These are phyloP conservation scores for Antheraea pernyi DNA, from an alignment of 1,140 invertebrate genomes.

Conservation along the genomic window DNA sequence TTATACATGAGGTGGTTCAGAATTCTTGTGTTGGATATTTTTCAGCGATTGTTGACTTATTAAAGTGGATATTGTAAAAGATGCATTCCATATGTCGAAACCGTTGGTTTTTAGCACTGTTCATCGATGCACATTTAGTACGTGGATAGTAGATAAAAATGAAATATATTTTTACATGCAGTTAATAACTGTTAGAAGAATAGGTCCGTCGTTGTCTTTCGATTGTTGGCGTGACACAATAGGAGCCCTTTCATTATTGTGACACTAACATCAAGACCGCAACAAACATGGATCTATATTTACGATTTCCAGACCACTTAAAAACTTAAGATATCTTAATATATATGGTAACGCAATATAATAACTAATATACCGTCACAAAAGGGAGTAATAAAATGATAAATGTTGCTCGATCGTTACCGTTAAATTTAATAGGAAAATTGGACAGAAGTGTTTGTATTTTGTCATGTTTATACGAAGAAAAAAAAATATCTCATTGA, in stretches of 20 bases:
- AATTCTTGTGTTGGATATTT: constrained; percentile 50
- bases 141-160: constrained; percentile 38
- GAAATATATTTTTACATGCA: constrained; percentile 50
- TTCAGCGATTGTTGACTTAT: constrained; percentile 47
- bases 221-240: constrained; percentile 1
- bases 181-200: constrained; percentile 30
- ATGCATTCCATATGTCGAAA: constrained; percentile 71
- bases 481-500: constrained; percentile 64
- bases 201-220: not conserved
- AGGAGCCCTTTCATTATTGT: not conserved
- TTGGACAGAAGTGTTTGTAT: constrained; percentile 74
- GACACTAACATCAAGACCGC: not conserved
- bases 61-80: constrained; percentile 59
- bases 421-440: constrained; percentile 64
- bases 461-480: constrained; percentile 77
- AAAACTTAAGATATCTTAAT: constrained; percentile 43
- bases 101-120: constrained; percentile 57
- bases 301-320: constrained; percentile 50
- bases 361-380: constrained; percentile 57
- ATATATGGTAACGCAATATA: constrained; percentile 36
- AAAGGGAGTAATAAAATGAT: constrained; percentile 64
- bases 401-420: constrained; percentile 73
- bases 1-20: constrained; percentile 35
- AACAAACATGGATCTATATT: constrained; percentile 19
- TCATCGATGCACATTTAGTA: constrained; percentile 60